phyloP scores from a whole-genome alignment of 2,797 vertebrate species.

The Podarcis siculus region DNA sequence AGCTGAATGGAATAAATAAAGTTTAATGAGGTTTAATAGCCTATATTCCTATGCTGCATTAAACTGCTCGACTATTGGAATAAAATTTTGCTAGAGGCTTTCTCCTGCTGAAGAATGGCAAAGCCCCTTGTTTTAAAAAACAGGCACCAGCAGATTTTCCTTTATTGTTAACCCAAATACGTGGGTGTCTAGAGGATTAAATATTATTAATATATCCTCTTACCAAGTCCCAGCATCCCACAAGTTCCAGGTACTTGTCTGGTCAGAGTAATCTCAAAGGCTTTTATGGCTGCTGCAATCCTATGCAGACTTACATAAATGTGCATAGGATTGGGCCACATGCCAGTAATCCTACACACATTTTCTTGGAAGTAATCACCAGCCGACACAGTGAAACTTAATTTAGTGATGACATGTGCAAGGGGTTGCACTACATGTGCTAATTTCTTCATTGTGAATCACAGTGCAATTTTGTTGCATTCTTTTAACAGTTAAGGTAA shows the following conservation, averaged over 20 bases:
- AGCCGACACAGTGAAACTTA: background rate
- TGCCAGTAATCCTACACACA: background rate
- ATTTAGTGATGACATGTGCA: background rate
- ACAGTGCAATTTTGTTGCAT: background rate
- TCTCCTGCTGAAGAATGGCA: too few relatives aligned
- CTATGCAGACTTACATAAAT: background rate
- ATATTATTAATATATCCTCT: too few relatives aligned
- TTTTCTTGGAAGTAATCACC: background rate
- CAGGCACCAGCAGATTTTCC: too few relatives aligned
- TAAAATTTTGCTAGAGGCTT: too few relatives aligned
- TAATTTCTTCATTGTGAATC: background rate
- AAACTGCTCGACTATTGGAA: too few relatives aligned
- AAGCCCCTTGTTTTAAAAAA: too few relatives aligned
- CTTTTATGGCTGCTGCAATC: background rate
- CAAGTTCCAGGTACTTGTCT: background rate
- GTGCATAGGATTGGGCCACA: background rate
- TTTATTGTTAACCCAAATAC: too few relatives aligned
- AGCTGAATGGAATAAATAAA: too few relatives aligned
- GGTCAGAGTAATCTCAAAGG: background rate
- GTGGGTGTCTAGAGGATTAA: too few relatives aligned
- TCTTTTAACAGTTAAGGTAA: background rate
- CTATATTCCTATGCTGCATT: too few relatives aligned
- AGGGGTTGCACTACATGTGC: background rate
- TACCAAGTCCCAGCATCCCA: too few relatives aligned
- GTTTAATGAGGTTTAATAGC: too few relatives aligned